phyloP scores from a whole-genome alignment of 2,113 vertebrate species.

The Plecturocebus donacophilus region DNA sequence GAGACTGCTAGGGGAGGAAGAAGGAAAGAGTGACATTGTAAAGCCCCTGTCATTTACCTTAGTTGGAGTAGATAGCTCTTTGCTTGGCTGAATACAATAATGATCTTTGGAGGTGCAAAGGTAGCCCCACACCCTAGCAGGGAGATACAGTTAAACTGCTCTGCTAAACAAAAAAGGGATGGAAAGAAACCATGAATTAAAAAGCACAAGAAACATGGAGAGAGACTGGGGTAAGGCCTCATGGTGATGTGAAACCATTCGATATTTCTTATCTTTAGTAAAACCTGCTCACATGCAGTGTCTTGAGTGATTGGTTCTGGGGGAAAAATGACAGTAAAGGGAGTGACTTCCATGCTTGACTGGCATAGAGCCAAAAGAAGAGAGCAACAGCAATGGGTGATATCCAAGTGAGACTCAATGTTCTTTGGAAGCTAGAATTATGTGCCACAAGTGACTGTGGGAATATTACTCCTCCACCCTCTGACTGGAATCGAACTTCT shows the following conservation, averaged over 20 bases:
- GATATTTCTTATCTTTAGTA: not conserved
- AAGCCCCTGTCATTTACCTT: not conserved
- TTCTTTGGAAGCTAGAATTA: not conserved
- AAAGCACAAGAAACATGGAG: not conserved
- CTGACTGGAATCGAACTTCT: conserved; percentile 28
- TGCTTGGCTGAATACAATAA: not conserved
- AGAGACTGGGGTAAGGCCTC: not conserved
- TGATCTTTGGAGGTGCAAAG: not conserved
- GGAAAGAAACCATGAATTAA: not conserved
- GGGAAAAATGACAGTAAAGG: not conserved
- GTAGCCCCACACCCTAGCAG: not conserved
- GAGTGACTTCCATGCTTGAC: not conserved
- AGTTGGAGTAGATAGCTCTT: not conserved
- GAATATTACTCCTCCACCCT: not conserved
- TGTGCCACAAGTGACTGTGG: not conserved
- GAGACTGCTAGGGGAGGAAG: not conserved
- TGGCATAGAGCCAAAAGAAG: not conserved
- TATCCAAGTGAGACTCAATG: not conserved
- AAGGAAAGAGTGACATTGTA: not conserved
- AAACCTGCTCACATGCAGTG: not conserved
- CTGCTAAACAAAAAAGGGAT: not conserved
- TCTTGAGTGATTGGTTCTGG: not conserved
- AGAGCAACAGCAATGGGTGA: not conserved
- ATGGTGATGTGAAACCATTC: not conserved
- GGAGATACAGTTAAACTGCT: not conserved